Evolutionary conservation across 2,797 vertebrate genomes (phyloP), one percentile per base, ranked within the genome.

Genomic region (Pantherophis vulpinus): DNA sequence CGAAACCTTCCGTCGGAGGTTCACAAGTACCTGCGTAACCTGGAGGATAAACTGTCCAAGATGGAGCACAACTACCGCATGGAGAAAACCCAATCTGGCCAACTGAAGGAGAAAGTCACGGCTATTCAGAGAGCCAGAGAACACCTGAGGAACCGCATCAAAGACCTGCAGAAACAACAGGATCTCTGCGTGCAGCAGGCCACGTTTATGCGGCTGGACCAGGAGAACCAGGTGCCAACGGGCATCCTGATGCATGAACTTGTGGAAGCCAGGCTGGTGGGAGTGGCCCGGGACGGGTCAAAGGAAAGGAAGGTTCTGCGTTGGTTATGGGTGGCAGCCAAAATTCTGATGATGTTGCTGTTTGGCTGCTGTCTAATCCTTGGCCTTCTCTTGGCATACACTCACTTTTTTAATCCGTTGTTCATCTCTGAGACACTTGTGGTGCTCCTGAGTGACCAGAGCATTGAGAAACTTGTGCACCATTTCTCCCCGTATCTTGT

Each of bases 81-180:
- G 54, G 63, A 94, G 88, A 95, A 92, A 27, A n/a, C 18, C 20
- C 59, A 55, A 56, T 94, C 51, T 0, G 70, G 32, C 61, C 74
- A 37, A 5, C 79, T 94, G 92, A 37, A 32, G 54, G 59, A 93
- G 27, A 60, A 70, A n/a, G 12, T 88, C 4, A 1, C 2, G 5
- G 6, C 79, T 0, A 13, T 95, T 1, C 0, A 55, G 32, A 61
- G 59, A 47, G 20, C 87, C 70, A 1, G 42, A 0, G 2, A 74
- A 10, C 25, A 4, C 37, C 61, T 51, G 63, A 87, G 61, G 37
- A 74, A 86, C 0, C 0, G 37, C 6, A 37, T 32, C 55, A 89
- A 0, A 13, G 87, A 86, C 4, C 58, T 94, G 23, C 93, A 95
- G 86, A 37, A 91, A 16, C 54, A 94, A 11, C 54, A 94, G 42